A percentile compares a stretch with the other conserved stretches of the same genome.
Conservation (phyloP, 2,888 invertebrate species). For the Sinotaia quadrata region DNA sequence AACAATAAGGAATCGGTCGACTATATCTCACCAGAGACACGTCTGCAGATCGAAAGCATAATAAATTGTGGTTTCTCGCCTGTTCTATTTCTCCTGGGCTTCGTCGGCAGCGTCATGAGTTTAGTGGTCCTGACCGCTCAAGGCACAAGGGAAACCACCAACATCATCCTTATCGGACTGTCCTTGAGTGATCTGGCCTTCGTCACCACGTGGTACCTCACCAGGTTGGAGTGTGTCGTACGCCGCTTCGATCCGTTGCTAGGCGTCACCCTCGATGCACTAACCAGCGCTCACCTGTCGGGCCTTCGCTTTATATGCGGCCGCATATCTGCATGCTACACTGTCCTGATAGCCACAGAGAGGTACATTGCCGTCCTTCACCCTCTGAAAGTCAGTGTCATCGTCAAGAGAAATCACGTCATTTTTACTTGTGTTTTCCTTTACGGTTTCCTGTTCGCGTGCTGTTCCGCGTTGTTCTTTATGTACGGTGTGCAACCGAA, state of each 20-base stretch:
- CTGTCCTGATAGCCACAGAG: background rate
- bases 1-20: too few species aligned
- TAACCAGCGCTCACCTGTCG: too few species aligned
- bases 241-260: background rate
- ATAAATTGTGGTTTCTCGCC: background rate
- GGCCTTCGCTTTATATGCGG: too few species aligned
- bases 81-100: background rate
- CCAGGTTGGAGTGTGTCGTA: background rate
- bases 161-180: background rate
- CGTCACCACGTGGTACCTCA: background rate
- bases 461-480: background rate
- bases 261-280: background rate
- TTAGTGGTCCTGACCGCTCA: background rate
- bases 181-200: background rate
- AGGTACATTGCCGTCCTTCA: background rate
- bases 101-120: background rate
- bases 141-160: background rate
- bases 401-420: background rate
- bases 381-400: background rate
- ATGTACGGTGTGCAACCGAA: background rate
- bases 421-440: background rate
- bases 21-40: too few species aligned
- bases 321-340: background rate
- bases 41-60: background rate
- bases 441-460: background rate